Evolutionary conservation across 2,113 vertebrate genomes (phyloP), one percentile per base, ranked within the genome.

Genomic region (Gallinago media): DNA sequence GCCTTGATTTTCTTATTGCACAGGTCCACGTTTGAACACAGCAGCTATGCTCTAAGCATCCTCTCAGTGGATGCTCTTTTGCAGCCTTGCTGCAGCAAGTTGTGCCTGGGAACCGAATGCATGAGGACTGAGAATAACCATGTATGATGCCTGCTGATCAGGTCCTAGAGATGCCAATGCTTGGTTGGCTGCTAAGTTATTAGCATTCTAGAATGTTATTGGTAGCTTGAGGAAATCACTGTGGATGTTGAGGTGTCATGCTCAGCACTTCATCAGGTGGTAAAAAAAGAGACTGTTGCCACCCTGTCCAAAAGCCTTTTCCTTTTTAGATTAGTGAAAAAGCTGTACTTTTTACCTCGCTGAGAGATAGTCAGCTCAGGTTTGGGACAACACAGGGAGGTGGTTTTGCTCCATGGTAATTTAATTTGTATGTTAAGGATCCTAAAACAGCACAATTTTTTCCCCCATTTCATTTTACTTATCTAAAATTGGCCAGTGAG

Each of bases 381-480:
- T 20, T 0, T 58, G 22, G 29, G 36, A n/a, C 6, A 42, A 66
- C 8, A 15, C 1, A 3, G 20, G 54, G 9, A 50, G 8, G 42
- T 16, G 5, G 17, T 85, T 63, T 54, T 61, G 5, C 21, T 68
- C 49, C 55, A 23, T 6, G 7, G 8, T 52, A 82, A 82, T 21
- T 61, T 68, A 65, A 2, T 7, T 68, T 85, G 8, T n/a, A 9
- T 25, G 11, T 61, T 76, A 68, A 50, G 56, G 67, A 81, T 3
- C 32, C 47, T 67, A 47, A 93, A 78, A 7, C 8, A 31, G 8
- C 8, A 9, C 6, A 46, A 3, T 22, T 50, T 1, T 13, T 3
- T 1, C 2, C 1, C 3, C 1, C 8, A 4, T 46, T 79, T 72
- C 25, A 8, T 56, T 59, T 42, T 52, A 31, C 6, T 1, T 65